Base-by-base conservation (phyloP, 2,888 invertebrate species). In the Petrophora chlorosata region DNA sequence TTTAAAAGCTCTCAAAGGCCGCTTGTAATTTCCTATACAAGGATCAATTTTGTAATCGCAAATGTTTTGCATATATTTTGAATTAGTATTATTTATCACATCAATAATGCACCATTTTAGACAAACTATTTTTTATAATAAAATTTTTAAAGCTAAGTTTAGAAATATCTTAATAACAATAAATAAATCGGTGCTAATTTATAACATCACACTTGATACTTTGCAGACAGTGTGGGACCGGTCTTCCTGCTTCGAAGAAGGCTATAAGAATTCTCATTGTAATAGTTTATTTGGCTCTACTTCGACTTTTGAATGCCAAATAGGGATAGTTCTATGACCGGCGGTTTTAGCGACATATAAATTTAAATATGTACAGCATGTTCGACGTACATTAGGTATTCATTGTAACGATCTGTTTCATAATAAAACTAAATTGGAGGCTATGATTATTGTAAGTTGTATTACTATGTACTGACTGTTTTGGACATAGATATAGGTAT, bases 251-350 rank as follows among this genome's bases (percentile, higher is more conserved):
- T n/a, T 54, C 68, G 57, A 63, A 69, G 76, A 76, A 73, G 78
- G 74, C 68, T 63, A 62, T 68, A 78, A 43, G 75, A 77, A 80
- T 82, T 79, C 78, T 73, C 77, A 88, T 88, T 89, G 85, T 87
- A 76, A 82, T 85, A 74, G 74, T 85, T 78, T 82, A 85, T 88
- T 88, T 88, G 88, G 88, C 85, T 80, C 73, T 71, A 70, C 75
- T 67, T 70, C 67, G 70, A 67, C 67, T 65, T 58, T 59, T 80
- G 88, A 85, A 88, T 88, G 84, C 84, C 80, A 89, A 88, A 84
- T 82, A 83, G 84, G 70, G 66, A 73, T 73, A 70, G 85, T 87
- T 86, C 87, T 74, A 81, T 80, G 87, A 87, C 86, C 85, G 75
- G 53, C 60, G 41, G 56, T 61, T 67, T 58, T 53, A 52, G 63